Base-by-base conservation (phyloP, 1,140 invertebrate genomes). In the Papilio glaucus region DNA sequence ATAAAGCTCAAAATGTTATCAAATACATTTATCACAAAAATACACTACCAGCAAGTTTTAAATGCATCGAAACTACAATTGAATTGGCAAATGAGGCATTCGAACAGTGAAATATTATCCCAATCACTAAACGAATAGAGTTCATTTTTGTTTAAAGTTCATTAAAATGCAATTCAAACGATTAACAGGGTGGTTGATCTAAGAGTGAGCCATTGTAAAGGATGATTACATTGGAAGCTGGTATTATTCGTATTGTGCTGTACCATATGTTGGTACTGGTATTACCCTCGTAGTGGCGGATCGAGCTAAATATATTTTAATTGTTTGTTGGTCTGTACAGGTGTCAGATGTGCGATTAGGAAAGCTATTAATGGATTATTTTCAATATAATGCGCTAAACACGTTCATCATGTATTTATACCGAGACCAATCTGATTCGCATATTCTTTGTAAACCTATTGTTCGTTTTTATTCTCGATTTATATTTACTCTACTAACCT, bases 131-230 rank as follows among this genome's bases (percentile, higher is more conserved):
- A 10, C 7, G 1, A 21, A 76, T 86, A 88, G 75, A 76, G 78
- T 81, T 53, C 7, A 79, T 45, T 79, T 74, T 79, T 15, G 41
- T 39, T 37, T 71, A 33, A n/a, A 29, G 10, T 13, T 0, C 4
- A 49, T 53, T 38, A 60, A 71, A 82, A 85, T 85, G 75, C 78
- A 72, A 80, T 83, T 82, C 74, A 73, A 77, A 78, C 83, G 87
- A 90, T 89, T 88, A 90, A 88, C 84, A 86, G 88, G 87, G 83
- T 90, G 85, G 87, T 82, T 86, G 85, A 88, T 88, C 85, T 80
- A 84, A 81, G 81, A 82, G 83, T 75, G 71, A 76, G 82, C 80
- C 81, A 85, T 85, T 87, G 85, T 85, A 83, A 83, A 83, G 80
- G 80, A 86, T 86, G 86, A 90, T 90, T 90, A 86, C 85, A 85